A percentile compares a stretch with the other conserved stretches of the same genome.
phyloP scores from a whole-genome alignment of 2,113 vertebrate species.

The Megalops atlanticus region DNA sequence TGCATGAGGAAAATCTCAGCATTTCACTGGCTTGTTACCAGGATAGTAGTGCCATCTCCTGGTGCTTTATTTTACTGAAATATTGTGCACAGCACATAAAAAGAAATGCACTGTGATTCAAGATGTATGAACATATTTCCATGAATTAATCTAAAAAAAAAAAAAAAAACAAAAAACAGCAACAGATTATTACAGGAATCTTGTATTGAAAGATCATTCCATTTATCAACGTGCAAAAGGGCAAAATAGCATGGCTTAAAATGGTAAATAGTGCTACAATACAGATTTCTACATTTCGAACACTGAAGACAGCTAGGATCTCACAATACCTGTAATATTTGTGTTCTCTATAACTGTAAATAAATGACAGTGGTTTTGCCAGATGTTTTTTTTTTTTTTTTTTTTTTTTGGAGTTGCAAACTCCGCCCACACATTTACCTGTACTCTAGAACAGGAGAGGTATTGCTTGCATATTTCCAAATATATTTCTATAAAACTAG shows the following conservation, averaged over 20 bases:
- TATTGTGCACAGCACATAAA: background rate
- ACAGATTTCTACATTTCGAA: background rate
- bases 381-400: too few species aligned
- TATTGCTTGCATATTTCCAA: conserved; percentile 65
- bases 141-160: background rate
- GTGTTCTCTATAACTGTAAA: background rate
- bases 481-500: conserved; percentile 81
- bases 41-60: background rate
- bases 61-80: background rate
- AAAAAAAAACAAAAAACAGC: too few species aligned
- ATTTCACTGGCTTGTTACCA: background rate
- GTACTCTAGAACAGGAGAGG: conserved; percentile 71
- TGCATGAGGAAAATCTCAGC: background rate
- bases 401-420: conserved; percentile 49
- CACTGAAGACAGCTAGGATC: background rate
- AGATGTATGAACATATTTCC: too few species aligned
- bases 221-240: too few species aligned
- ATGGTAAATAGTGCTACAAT: background rate
- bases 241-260: background rate
- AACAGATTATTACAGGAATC: too few species aligned
- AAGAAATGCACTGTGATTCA: background rate
- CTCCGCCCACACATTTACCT: conserved; percentile 74
- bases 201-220: too few species aligned
- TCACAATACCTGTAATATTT: background rate
- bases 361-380: too few species aligned